Percentiles rank a stretch among this genome's conserved stretches.
Conservation (phyloP, 2,113 vertebrate genomes). For the Paramormyrops kingsleyae region DNA sequence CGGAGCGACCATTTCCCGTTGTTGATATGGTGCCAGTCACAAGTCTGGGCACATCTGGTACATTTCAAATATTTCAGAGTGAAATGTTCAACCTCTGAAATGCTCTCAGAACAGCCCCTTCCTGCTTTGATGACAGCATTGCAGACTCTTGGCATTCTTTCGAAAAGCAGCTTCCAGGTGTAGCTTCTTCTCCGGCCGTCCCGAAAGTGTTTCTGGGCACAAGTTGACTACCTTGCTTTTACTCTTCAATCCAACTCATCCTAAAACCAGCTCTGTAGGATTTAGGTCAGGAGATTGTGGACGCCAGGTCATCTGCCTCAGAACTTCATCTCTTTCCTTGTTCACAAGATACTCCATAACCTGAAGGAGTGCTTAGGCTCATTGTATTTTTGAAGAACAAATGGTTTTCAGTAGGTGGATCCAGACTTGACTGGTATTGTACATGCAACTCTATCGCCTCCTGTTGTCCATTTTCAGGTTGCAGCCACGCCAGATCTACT, state of each 20-base stretch:
- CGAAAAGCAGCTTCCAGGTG: not conserved
- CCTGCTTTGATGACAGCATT: not conserved
- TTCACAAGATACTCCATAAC: not conserved
- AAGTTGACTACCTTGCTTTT: not conserved
- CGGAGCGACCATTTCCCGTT: not conserved
- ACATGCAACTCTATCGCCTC: not conserved
- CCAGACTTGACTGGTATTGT: not conserved
- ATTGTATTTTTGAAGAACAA: not conserved
- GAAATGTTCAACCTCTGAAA: not conserved
- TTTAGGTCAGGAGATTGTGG: not conserved
- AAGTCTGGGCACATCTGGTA: not conserved
- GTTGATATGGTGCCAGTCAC: not conserved
- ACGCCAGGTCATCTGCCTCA: not conserved
- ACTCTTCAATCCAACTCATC: not conserved
- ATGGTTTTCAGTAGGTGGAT: not conserved
- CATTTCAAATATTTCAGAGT: too few relatives aligned
- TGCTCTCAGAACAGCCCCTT: not conserved
- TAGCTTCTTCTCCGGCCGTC: not conserved
- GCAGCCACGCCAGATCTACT: constrained; percentile 26
- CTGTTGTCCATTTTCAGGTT: not conserved
- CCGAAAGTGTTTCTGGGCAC: not conserved
- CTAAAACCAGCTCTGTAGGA: not conserved
- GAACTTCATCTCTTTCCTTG: not conserved
- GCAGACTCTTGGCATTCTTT: not conserved
- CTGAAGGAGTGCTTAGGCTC: not conserved